Conservation (phyloP, 2,797 vertebrate genomes). For the Clamator glandarius region DNA sequence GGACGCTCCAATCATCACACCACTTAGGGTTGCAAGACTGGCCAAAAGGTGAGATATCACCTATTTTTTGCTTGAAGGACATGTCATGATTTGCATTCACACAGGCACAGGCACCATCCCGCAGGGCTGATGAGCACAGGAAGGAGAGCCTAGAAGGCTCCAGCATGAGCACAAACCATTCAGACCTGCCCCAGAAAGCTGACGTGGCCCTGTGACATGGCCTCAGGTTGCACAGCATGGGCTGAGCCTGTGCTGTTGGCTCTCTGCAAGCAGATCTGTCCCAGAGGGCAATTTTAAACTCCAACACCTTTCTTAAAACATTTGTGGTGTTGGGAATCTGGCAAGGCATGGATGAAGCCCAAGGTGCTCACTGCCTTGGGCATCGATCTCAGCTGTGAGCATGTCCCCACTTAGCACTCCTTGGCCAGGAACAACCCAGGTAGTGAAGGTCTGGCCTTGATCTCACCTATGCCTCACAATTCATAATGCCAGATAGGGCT, state of each 20-base stretch:
- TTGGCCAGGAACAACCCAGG: not conserved
- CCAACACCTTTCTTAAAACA: not conserved
- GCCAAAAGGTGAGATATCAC: not conserved
- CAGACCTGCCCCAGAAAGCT: not conserved
- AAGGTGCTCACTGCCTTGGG: not conserved
- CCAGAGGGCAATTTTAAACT: not conserved
- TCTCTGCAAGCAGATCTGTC: not conserved
- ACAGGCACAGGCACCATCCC: not conserved
- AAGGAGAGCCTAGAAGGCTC: not conserved
- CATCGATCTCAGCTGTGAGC: not conserved
- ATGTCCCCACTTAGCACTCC: not conserved
- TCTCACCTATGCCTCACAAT: no score
- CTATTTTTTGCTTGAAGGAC: not conserved
- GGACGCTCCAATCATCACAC: not conserved
- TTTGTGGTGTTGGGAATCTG: not conserved
- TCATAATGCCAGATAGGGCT: no score
- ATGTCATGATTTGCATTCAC: not conserved
- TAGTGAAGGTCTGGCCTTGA: not conserved
- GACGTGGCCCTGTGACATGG: accelerated
- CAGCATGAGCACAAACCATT: not conserved
- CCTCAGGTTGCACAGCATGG: no score
- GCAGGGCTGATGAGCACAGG: accelerated
- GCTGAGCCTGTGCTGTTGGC: not conserved
- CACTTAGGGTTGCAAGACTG: not conserved
- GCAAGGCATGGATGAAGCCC: not conserved